Conservation (phyloP, 2,113 vertebrate genomes). For the Pedetes capensis region DNA sequence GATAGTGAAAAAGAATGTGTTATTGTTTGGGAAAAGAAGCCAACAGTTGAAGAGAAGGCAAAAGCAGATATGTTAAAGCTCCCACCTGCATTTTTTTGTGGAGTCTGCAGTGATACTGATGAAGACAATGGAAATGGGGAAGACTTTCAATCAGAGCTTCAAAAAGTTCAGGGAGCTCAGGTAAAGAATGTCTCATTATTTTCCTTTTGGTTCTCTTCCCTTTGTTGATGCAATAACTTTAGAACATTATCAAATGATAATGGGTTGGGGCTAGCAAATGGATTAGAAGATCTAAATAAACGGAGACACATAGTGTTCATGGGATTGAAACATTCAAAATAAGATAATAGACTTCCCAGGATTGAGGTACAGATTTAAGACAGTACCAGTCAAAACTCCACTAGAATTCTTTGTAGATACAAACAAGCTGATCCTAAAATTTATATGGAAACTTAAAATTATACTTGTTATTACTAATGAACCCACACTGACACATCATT, state of each 20-base stretch:
- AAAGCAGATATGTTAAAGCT: slow-evolving; percentile 87
- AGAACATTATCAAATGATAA: neutral
- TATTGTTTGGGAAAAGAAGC: slow-evolving; percentile 89
- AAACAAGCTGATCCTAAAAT: neutral
- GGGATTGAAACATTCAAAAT: neutral
- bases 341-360: neutral
- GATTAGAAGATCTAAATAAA: neutral
- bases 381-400: neutral
- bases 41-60: slow-evolving; percentile 87
- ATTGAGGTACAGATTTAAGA: neutral
- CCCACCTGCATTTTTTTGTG: slow-evolving; percentile 89
- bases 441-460: neutral
- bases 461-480: neutral
- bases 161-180: slow-evolving; percentile 84
- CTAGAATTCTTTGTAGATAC: neutral
- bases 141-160: slow-evolving; percentile 88
- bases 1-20: slow-evolving; percentile 83
- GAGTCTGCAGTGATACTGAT: slow-evolving; percentile 86
- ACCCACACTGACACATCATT: neutral
- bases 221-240: slow-evolving; percentile 14
- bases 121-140: slow-evolving; percentile 86
- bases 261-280: neutral
- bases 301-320: neutral
- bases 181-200: slow-evolving; percentile 79
- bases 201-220: neutral